phyloP scores from a whole-genome alignment of 2,113 vertebrate genomes.

The Stigmatopora argus region DNA sequence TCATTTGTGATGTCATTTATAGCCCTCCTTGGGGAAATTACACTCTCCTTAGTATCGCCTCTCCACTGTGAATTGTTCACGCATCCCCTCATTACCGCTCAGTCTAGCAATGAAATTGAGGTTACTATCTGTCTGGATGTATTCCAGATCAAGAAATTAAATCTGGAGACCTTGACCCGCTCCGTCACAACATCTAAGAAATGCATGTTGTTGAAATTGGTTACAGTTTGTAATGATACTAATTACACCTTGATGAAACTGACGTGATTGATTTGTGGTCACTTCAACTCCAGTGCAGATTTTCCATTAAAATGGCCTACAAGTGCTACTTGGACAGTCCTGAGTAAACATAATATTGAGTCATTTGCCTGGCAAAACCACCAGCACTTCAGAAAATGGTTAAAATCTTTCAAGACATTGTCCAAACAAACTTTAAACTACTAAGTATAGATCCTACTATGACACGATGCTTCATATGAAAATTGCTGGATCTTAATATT shows the following conservation, averaged over 20 bases:
- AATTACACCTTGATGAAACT: neutral
- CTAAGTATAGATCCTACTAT: no score
- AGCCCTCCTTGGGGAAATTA: neutral
- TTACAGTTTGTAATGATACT: neutral
- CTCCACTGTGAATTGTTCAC: slow-evolving; percentile 1
- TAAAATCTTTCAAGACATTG: no score
- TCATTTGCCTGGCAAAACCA: neutral
- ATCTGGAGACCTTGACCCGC: slow-evolving; percentile 6
- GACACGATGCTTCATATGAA: no score
- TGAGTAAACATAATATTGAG: neutral
- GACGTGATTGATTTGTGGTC: neutral
- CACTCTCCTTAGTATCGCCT: neutral
- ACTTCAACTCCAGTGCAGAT: neutral
- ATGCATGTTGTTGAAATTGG: neutral
- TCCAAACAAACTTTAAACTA: no score
- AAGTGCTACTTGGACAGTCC: slow-evolving; percentile 14
- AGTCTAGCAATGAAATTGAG: slow-evolving; percentile 5
- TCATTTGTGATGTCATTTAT: slow-evolving; percentile 2
- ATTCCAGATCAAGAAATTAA: slow-evolving; percentile 14
- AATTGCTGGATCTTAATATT: no score
- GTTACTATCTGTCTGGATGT: slow-evolving; percentile 6
- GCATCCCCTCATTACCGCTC: slow-evolving; percentile 1
- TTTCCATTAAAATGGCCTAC: neutral
- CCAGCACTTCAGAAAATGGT: no score
- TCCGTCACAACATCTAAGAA: neutral